A percentile compares a stretch with the other conserved stretches of the same genome.
These are phyloP conservation scores for Clupea harengus DNA, from an alignment of 2,113 vertebrate genomes.

Conservation along the genomic window DNA sequence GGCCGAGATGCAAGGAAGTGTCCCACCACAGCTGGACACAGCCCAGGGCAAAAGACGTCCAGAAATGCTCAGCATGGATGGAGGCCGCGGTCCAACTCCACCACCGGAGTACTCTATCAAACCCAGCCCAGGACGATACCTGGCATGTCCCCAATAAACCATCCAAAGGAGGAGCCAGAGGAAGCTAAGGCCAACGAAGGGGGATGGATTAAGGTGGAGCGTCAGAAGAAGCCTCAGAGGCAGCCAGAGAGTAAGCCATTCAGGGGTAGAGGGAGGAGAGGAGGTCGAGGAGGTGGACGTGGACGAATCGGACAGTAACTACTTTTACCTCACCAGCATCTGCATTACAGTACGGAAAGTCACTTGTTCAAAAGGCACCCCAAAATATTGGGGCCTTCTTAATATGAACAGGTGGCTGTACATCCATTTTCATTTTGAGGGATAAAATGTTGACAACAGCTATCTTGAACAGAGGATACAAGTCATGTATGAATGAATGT, in stretches of 20 bases:
- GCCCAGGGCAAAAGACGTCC: conserved; percentile 46
- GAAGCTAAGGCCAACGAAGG: conserved; percentile 77
- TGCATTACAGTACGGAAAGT: neutral
- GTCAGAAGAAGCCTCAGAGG: conserved; percentile 76
- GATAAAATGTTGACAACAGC: neutral
- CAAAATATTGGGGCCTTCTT: neutral
- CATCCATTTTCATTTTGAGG: neutral
- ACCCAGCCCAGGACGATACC: conserved; percentile 73
- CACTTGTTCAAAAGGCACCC: neutral
- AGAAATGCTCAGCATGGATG: conserved; percentile 62
- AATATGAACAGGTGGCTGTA: neutral
- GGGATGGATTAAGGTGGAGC: conserved; percentile 91
- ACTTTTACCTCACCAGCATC: neutral
- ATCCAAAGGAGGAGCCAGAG: conserved; percentile 62
- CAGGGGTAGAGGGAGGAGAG: conserved; percentile 73
- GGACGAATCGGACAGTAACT: conserved; percentile 61
- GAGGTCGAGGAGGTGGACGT: conserved; percentile 74
- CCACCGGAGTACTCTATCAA: conserved; percentile 45
- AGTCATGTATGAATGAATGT: neutral
- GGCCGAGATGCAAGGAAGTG: conserved; percentile 51
- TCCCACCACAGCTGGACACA: conserved; percentile 45
- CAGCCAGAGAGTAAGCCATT: conserved; percentile 69
- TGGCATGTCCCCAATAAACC: conserved; percentile 75
- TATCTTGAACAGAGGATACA: neutral
- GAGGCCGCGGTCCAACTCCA: conserved; percentile 61